These are phyloP conservation scores for Thalassophryne amazonica DNA, from an alignment of 2,797 vertebrate species.

Conservation along the genomic window DNA sequence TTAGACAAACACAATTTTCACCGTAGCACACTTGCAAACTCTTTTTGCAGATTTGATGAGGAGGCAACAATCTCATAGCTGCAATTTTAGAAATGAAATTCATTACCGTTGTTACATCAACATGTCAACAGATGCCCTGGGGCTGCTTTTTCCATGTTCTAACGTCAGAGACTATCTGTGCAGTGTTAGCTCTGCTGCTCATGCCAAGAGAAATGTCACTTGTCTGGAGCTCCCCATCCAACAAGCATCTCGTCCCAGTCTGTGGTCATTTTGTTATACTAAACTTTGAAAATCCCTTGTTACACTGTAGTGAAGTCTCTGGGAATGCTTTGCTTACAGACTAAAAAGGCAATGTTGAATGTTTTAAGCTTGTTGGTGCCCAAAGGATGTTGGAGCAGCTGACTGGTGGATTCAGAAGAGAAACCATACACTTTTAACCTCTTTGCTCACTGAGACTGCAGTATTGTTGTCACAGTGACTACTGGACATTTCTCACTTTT, in stretches of 20 bases:
- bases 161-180: constrained; percentile 50
- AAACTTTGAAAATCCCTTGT: constrained; percentile 40
- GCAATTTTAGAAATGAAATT: neutral
- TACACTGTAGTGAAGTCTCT: constrained; percentile 42
- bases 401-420: constrained; percentile 5
- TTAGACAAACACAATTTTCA: too few species aligned
- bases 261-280: constrained; percentile 50
- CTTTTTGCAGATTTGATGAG: too few species aligned
- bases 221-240: constrained; percentile 22
- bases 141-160: constrained; percentile 59
- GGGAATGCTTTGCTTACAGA: constrained; percentile 78
- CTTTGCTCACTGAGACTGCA: neutral
- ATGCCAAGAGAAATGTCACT: constrained; percentile 76
- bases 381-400: constrained; percentile 9
- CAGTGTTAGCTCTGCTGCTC: constrained; percentile 37
- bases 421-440: neutral
- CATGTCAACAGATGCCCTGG: constrained; percentile 18
- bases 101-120: constrained; percentile 5
- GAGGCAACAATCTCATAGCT: constrained; percentile 8
- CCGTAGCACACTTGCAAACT: too few species aligned
- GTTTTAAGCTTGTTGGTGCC: constrained; percentile 27
- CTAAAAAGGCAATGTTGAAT: constrained; percentile 22
- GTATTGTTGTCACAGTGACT: too few species aligned
- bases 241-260: constrained; percentile 34
- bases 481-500: constrained; percentile 7